Base-by-base conservation (phyloP, 2,113 vertebrate genomes). In the Bambusicola thoracicus region DNA sequence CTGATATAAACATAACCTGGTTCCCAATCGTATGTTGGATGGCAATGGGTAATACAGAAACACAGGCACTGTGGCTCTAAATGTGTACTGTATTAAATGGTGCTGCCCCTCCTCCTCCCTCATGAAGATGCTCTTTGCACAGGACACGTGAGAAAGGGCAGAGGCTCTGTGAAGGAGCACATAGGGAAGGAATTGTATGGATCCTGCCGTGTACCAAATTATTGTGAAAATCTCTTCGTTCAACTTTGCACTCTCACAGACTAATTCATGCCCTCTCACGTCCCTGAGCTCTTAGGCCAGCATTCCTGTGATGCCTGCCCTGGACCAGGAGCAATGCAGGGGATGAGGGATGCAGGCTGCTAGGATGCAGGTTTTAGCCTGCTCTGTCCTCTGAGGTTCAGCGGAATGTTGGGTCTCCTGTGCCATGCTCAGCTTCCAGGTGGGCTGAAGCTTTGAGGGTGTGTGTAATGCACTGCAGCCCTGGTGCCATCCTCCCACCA, bases 231-330 rank as follows among this genome's bases (percentile, higher is more conserved):
- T 44, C 1, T 2, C 14, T 74, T 19, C 11, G 21, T 30, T 8
- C 66, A 41, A 14, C 66, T 78, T 81, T 86, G 25, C 61, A 6
- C 5, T 56, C n/a, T 84, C 27, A 9, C 8, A 38, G 22, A 69
- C 30, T 5, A n/a, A 36, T 66, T 1, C 38, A 29, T 30, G 38
- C 38, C 29, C 10, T 29, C 16, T 65, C 27, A 19, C 61, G 41
- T 27, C 62, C 68, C n/a, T n/a, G 12, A 27, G 1, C 38, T 74
- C 40, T 61, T 43, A 40, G 34, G 55, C 8, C 27, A 0, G 0
- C 19, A 13, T 53, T 81, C 43, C 53, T 0, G 0, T 2, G 7
- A 10, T 24, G 18, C 22, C 27, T 55, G 22, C n/a, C 43, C 72
- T 22, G 72, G 65, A 8, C 51, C 3, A 0, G 0, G 1, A 10